Base-by-base conservation (phyloP, 2,113 vertebrate species). In the Psittacara wagleri region DNA sequence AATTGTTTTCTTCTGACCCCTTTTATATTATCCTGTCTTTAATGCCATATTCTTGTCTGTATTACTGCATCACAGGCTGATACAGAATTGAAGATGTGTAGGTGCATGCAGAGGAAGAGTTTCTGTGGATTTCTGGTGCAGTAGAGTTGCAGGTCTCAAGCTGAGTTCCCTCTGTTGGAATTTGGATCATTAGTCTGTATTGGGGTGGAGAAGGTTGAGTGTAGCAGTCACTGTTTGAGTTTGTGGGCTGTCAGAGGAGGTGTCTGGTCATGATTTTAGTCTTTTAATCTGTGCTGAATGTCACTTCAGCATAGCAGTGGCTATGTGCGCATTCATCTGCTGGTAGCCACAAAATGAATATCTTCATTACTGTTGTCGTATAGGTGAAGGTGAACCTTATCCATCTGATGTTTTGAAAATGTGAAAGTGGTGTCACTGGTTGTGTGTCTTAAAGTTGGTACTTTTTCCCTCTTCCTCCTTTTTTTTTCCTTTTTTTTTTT, bases 171-270 rank as follows among this genome's bases (percentile, higher is more conserved):
- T 63, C 27, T 41, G 0, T 2, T 43, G 29, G 27, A 51, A 13
- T 79, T 64, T 3, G 13, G 10, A 39, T 86, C 0, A 0, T 66
- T 39, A 22, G 9, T 39, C 43, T 61, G 4, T 70, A 6, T 22
- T 69, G 17, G 9, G 27, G 7, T 4, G 4, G 59, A 77, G 10
- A 10, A 86, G 20, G 24, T 75, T 79, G 52, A 35, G 17, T 31
- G 5, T 28, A 51, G 63, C 2, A 0, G 11, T 72, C 52, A 33
- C 35, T 82, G 5, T 66, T 44, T 27, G 39, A 69, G 16, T 3
- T 15, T 73, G 13, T 57, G 37, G 15, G 14, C 49, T 77, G 20
- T 74, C 31, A 46, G 24, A 86, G 52, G 46, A 83, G 19, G 6
- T 48, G 13, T 35, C 49, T 77, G 35, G 10, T 82, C 23, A 22